phyloP scores from a whole-genome alignment of 2,888 invertebrate genomes.

The Caenorhabditis plicata region DNA sequence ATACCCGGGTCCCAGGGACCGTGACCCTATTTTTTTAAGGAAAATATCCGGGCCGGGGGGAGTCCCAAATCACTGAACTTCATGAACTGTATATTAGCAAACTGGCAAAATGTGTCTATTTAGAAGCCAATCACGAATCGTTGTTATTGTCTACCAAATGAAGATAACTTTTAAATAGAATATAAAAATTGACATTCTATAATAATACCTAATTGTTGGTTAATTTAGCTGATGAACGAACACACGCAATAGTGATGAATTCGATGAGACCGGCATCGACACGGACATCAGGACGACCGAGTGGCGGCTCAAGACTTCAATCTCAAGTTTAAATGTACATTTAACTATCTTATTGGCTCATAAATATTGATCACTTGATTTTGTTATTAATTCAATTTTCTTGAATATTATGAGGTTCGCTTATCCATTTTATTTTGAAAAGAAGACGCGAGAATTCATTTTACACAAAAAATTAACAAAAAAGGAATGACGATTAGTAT shows the following conservation, averaged over 20 bases:
- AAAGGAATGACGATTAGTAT: not conserved
- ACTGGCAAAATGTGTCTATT: too few species aligned
- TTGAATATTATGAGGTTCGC: not conserved
- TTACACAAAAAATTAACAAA: constrained; percentile 12
- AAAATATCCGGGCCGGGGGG: too few species aligned
- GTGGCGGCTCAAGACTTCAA: constrained; percentile 37
- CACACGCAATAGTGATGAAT: constrained; percentile 61
- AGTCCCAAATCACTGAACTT: too few species aligned
- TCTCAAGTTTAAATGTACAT: constrained; percentile 32
- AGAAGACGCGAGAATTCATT: not conserved
- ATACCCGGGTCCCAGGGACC: too few species aligned
- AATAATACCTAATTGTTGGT: constrained; percentile 1
- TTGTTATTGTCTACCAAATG: too few species aligned
- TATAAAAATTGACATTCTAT: not conserved
- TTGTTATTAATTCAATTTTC: not conserved
- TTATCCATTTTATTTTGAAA: not conserved
- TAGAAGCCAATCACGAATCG: too few species aligned
- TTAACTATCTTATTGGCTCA: not conserved
- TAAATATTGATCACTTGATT: not conserved
- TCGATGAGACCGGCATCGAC: constrained; percentile 38
- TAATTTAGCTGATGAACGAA: constrained; percentile 47
- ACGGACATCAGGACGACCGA: constrained; percentile 1
- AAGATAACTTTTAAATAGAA: too few species aligned
- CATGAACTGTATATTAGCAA: too few species aligned
- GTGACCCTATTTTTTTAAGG: too few species aligned